Conservation (phyloP, 1,140 invertebrate genomes). For the Sitobion miscanthi region DNA sequence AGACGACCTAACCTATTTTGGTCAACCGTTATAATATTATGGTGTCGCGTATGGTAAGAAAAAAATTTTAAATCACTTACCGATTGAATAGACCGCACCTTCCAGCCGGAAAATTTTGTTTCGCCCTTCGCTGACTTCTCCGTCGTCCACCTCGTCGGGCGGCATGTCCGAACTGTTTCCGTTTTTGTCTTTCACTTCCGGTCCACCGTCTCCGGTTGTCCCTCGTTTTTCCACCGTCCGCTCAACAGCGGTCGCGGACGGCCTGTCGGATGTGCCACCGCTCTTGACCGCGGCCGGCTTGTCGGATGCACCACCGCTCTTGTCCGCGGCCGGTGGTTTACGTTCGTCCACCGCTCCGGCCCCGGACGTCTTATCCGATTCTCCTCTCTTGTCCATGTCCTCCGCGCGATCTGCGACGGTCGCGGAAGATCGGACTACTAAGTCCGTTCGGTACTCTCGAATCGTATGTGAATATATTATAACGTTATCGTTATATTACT, state of each 20-base stretch:
- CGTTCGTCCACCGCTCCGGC: not conserved
- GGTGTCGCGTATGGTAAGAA: not conserved
- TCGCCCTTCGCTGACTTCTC: not conserved
- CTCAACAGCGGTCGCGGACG: not conserved
- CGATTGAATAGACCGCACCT: constrained; percentile 31
- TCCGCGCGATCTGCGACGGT: not conserved
- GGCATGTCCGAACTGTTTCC: not conserved
- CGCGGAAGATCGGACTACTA: not conserved
- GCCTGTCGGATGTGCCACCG: not conserved
- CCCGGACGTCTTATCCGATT: not conserved
- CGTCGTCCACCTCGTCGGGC: not conserved
- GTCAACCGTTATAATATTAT: not conserved
- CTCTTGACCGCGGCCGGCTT: not conserved
- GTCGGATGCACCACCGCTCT: not conserved
- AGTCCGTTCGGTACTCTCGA: not conserved
- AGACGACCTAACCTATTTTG: not conserved
- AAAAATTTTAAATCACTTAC: not conserved
- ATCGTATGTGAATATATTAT: not conserved
- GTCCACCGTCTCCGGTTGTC: not conserved
- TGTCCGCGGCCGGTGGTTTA: not conserved
- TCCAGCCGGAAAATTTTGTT: constrained; percentile 38
- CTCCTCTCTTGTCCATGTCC: not conserved
- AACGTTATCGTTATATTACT: not conserved
- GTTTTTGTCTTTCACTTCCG: not conserved
- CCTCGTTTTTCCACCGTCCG: not conserved